Evolutionary conservation across 2,113 vertebrate genomes (phyloP).

Genomic region (Xiphias gladius): DNA sequence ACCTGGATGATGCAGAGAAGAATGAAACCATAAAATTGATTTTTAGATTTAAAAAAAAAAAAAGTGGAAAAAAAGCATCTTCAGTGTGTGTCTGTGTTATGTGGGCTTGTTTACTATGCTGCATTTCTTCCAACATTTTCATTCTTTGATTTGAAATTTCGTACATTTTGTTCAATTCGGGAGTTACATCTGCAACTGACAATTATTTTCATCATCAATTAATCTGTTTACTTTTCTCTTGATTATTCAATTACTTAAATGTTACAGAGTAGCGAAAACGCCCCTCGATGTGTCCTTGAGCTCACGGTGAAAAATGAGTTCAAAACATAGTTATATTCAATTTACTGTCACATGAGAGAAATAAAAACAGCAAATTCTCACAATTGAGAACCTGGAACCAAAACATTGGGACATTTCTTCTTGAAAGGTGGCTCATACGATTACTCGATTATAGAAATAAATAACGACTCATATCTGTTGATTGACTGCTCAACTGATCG

Average conservation of each 20-base stretch:
- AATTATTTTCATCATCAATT: no score
- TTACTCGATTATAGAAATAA: neutral
- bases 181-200: no score
- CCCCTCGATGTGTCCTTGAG: no score
- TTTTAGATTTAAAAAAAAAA: neutral
- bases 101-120: neutral
- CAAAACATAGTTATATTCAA: neutral
- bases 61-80: neutral
- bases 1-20: constrained; percentile 1
- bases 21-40: neutral
- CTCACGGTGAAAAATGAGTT: neutral
- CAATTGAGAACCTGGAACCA: neutral
- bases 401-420: neutral
- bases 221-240: no score
- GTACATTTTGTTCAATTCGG: neutral
- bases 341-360: neutral
- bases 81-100: neutral
- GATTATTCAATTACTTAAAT: neutral
- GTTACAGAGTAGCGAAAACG: neutral
- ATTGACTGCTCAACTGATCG: neutral
- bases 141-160: neutral
- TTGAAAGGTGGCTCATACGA: neutral
- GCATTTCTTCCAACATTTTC: neutral
- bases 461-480: neutral
- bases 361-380: neutral